Conservation (phyloP, 37 sponge, comb jelly and placozoan genomes). For the Beroe ovata region DNA sequence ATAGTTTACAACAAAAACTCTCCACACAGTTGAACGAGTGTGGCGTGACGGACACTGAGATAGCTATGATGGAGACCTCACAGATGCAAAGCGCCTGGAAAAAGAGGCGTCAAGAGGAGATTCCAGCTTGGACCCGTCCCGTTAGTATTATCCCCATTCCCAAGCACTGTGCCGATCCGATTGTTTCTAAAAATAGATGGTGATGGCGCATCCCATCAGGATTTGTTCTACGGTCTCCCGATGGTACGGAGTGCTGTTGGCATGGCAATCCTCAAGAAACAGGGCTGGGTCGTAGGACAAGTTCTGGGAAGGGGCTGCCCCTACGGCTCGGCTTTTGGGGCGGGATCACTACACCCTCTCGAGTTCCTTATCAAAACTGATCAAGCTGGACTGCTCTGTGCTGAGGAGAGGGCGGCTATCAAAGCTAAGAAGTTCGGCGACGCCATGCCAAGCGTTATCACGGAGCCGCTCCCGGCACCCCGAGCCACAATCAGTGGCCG, state of each 20-base stretch:
- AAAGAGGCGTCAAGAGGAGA: slow-evolving; percentile 52
- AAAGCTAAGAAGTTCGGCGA: slow-evolving; percentile 53
- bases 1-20: too few relatives aligned
- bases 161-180: too few relatives aligned
- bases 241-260: slow-evolving; percentile 25
- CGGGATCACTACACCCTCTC: slow-evolving; percentile 55
- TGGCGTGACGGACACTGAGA: slow-evolving; percentile 50
- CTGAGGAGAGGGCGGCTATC: slow-evolving; percentile 58
- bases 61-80: slow-evolving; percentile 49
- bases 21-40: slow-evolving; percentile 63
- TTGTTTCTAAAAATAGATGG: too few relatives aligned
- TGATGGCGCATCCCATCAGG: too few relatives aligned
- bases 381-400: slow-evolving; percentile 44
- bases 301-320: slow-evolving; percentile 62
- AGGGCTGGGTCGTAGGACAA: slow-evolving; percentile 54
- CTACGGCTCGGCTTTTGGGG: slow-evolving; percentile 53
- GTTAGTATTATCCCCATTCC: neutral
- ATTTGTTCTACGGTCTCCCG: slow-evolving; percentile 57
- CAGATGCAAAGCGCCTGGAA: slow-evolving; percentile 58
- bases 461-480: slow-evolving; percentile 55
- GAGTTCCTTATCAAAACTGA: slow-evolving; percentile 55
- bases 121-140: slow-evolving; percentile 31
- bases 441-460: slow-evolving; percentile 28
- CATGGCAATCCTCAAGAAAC: slow-evolving; percentile 64
- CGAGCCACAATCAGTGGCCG: slow-evolving; percentile 33